Evolutionary conservation across 2,797 vertebrate species (phyloP).

Genomic region (Pantherophis vulpinus): DNA sequence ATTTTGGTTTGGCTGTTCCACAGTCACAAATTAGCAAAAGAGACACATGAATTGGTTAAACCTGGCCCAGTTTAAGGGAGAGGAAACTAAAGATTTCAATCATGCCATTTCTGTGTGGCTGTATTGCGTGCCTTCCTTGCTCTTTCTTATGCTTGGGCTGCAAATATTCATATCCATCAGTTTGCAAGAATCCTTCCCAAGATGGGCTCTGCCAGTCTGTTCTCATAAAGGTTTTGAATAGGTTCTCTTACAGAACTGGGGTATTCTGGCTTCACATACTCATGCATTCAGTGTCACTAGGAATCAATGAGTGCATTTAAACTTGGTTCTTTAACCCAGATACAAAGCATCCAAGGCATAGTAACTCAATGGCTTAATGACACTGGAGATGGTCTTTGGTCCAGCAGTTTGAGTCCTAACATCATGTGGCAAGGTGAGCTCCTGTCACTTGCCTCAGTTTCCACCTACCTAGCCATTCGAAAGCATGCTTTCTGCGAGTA

Average conservation of each 20-base stretch:
- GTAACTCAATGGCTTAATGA: background rate
- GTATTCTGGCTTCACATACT: background rate
- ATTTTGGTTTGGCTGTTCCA: conserved; percentile 43
- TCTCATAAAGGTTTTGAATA: background rate
- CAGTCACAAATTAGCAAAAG: conserved; percentile 37
- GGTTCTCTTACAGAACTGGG: background rate
- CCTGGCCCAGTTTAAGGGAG: background rate
- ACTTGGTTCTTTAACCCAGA: background rate
- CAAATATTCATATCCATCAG: background rate
- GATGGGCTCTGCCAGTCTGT: background rate
- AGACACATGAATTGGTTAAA: background rate
- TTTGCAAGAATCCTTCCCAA: background rate
- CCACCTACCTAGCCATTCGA: background rate
- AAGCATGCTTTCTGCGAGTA: background rate
- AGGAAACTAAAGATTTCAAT: background rate
- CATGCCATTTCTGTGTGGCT: background rate
- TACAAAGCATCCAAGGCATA: background rate
- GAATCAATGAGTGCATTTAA: background rate
- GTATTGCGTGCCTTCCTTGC: background rate
- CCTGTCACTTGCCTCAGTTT: background rate
- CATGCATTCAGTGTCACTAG: background rate
- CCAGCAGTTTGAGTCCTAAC: background rate
- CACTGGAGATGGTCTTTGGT: background rate
- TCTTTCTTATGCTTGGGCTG: background rate
- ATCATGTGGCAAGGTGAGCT: background rate